Base-by-base conservation (phyloP, 2,888 invertebrate species). In the Melanophora roralis region DNA sequence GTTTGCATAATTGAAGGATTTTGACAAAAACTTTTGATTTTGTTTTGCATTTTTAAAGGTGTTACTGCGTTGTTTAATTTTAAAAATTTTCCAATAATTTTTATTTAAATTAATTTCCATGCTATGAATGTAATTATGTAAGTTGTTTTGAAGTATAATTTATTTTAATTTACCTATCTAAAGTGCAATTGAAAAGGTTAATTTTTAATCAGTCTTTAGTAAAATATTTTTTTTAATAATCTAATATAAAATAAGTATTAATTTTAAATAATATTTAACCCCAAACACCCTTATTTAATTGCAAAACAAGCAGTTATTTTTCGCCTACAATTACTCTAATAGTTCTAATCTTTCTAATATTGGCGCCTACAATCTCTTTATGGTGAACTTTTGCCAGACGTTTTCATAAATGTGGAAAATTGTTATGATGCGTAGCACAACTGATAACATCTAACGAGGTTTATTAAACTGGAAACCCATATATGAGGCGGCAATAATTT, bases 281-380 rank as follows among this genome's bases (percentile, higher is more conserved):
- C 55, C 16, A 27, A 21, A 16, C 55, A 57, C 55, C 55, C 36
- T 19, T 19, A 57, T 21, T 21, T 47, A 11, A 9, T 47, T 8
- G 51, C 23, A 27, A n/a, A 27, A 12, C 19, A 21, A 36, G 16
- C 36, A 19, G 16, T 11, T 8, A 19, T 19, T 9, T 16, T 43
- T 38, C 12, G 27, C 27, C 27, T 6, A 27, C 27, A 27, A 27
- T 27, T 27, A 27, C 27, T 27, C 27, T 27, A 27, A 27, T 5
- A 27, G 6, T 55, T 3, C 9, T 47, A 53, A 38, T 16, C 11
- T 59, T 55, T 6, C 49, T 6, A 32, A 36, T 47, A 9, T 27
- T 43, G 74, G 67, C 65, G 74, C 65, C 67, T 6, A 59, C 21
- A 57, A 21, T 65, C 34, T 59, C 43, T 67, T 57, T 47, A 55